Evolutionary conservation across 2,113 vertebrate species (phyloP), one percentile per base, ranked within the genome.

Genomic region (Falcunculus frontatus): DNA sequence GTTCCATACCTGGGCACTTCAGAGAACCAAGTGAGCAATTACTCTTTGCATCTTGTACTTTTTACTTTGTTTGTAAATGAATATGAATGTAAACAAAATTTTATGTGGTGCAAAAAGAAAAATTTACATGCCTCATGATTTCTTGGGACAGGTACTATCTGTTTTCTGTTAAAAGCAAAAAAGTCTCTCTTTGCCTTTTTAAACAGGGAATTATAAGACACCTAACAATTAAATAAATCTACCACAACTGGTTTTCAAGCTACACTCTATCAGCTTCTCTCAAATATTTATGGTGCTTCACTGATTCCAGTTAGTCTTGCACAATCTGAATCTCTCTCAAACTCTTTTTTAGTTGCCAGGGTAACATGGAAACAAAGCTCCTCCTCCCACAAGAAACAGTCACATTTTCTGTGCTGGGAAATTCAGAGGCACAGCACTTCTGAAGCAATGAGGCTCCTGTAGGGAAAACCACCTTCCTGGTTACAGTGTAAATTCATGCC

Each of bases 341-440:
- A 79, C 3, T 65, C 57, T 86, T 89, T 64, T 87, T 49, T 50
- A 63, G 92, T 90, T 95, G 59, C 56, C 76, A 84, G 13, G 88
- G 90, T 70, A 95, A 94, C 76, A 57, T 1, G 9, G 63, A 94
- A 86, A 90, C 93, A 88, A 85, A 80, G 35, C 60, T 89, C 47
- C 87, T 94, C 67, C 90, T 89, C 85, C 84, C 64, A 84, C 76
- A 91, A 84, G 44, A 50, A 42, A 89, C 6, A 65, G 82, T 73
- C 63, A 62, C 55, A 76, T 73, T 90, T 93, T 95, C 92, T 90
- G 37, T 46, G 55, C 88, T 86, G 75, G 69, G 59, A 93, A 92
- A 90, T 74, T 57, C 85, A 86, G n/a, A 83, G 55, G 53, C 88
- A 92, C 82, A 90, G 90, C 62, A 72, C 7, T 90, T 85, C 79